Base-by-base conservation (phyloP, 1,140 invertebrate species). In the Telenomus remus region DNA sequence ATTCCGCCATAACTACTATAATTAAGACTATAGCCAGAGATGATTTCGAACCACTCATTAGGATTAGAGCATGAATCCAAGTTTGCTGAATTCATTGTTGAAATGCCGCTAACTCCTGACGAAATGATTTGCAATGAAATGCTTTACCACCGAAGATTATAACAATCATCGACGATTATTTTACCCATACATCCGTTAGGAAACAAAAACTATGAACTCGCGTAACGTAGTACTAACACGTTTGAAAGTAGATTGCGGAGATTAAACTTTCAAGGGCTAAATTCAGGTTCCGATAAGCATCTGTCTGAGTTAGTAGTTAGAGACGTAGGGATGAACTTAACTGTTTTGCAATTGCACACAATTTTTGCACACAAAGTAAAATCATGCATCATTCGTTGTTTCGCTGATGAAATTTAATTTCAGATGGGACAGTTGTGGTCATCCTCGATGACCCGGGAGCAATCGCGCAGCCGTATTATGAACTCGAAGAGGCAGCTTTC, bases 221-320 rank as follows among this genome's bases (percentile, higher is more conserved):
- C 8, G 47, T 50, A 66, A 42, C 35, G 16, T 48, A 49, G 47
- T 7, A 27, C 2, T 6, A 27, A 27, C 63, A 63, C 50, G 63
- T 68, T 74, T 43, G 47, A 75, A 64, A 75, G 59, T 75, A 64
- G 72, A 59, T 64, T 64, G 49, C 51, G 54, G 65, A 75, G 72
- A 75, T 75, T 69, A 69, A 75, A 75, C 47, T 75, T 69, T 75
- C 64, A 55, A 69, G 64, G 60, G 57, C 59, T 57, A 49, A 54
- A 69, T 75, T 64, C 37, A 65, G 72, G 59, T 65, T 59, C 63
- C 60, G 72, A 75, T 75, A 75, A 75, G 72, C 59, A 75, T 69
- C 72, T 69, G 59, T 53, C 69, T 75, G 65, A 75, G 64, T 75
- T 60, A 63, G 49, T 51, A 75, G 57, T n/a, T n/a, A 54, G 59